Base-by-base conservation (phyloP, 1,140 invertebrate genomes). In the Bathynomus jamesi region DNA sequence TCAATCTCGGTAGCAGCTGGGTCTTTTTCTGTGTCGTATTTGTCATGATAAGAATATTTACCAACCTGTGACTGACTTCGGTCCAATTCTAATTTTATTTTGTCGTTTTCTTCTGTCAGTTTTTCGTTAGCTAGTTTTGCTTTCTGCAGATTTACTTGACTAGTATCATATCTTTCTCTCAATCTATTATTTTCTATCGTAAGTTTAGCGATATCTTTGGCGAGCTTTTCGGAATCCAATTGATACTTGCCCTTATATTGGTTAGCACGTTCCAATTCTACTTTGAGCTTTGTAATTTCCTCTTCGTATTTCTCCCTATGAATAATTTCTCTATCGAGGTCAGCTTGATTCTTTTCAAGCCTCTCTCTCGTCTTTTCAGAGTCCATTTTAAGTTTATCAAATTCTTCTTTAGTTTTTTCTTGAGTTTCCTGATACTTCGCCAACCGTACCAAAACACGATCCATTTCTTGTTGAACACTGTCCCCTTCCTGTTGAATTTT, bases 1-100 rank as follows among this genome's bases (percentile, higher is more conserved):
- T 93, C 90, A 28, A 92, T 85, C 83, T 96, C 93, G 28, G 90
- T 90, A n/a, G 91, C 79, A 24, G 90, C 87, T 80, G 93, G 90
- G 76, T 94, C 92, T 76, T 90, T 85, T 32, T 80, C 78, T 4
- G 72, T 74, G 66, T 75, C 31, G 46, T 78, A 64, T 32, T 75
- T 73, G 65, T 79, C 71, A 25, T 74, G 70, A 60, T 31, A 27
- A 11, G 69, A 40, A n/a, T 71, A 67, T 21, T 66, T 66, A 13
- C 67, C 71, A 3, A 66, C 73, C 65, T 64, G 61, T 75, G 79
- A 75, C 29, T 80, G 78, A 7, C 79, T 62, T 64, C 71, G 78
- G 78, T 95, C 75, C 28, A 81, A 46, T 11, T 78, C 75, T 27
- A 75, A 73, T 68, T 82, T 78, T 30, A 80, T 83, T 78, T 89